A percentile compares a stretch with the other conserved stretches of the same genome.
Conservation (phyloP, 2,888 invertebrate genomes). For the Heliconius aoede region DNA sequence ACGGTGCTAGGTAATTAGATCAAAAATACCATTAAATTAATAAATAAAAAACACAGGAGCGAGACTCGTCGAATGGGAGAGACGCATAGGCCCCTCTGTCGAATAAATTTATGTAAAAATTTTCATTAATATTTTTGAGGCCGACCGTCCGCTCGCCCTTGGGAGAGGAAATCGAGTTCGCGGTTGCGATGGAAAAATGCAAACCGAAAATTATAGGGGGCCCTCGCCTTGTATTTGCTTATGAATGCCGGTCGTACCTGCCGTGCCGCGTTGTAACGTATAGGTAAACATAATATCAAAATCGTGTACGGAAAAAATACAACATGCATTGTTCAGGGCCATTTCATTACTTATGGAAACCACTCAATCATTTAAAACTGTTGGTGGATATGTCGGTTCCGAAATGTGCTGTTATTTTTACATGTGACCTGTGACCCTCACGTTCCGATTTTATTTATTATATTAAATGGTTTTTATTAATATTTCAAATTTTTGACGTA, state of each 20-base stretch:
- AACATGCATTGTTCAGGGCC: slow-evolving; percentile 49
- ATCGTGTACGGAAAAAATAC: slow-evolving; percentile 58
- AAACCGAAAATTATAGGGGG: slow-evolving; percentile 83
- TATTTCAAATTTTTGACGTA: neutral
- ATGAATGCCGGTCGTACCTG: slow-evolving; percentile 78
- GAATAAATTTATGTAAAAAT: slow-evolving; percentile 84
- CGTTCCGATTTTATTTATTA: slow-evolving; percentile 24
- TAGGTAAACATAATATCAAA: slow-evolving; percentile 74
- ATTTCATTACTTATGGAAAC: slow-evolving; percentile 52
- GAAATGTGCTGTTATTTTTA: slow-evolving; percentile 38
- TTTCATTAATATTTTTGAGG: slow-evolving; percentile 84
- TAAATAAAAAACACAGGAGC: slow-evolving; percentile 83
- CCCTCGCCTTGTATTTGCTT: slow-evolving; percentile 82
- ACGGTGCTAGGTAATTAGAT: slow-evolving; percentile 82
- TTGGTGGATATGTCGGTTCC: slow-evolving; percentile 41
- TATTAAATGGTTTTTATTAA: neutral
- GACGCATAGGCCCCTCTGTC: slow-evolving; percentile 78
- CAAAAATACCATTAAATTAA: slow-evolving; percentile 84
- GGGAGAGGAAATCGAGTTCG: slow-evolving; percentile 82
- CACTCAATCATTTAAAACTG: slow-evolving; percentile 51
- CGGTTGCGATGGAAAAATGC: slow-evolving; percentile 84
- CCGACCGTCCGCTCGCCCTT: slow-evolving; percentile 80
- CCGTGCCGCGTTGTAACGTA: slow-evolving; percentile 68
- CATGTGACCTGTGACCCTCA: slow-evolving; percentile 14
- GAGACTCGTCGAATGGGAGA: slow-evolving; percentile 71